Conservation (phyloP, 1,140 invertebrate species). For the Oncopodura yosiiana region DNA sequence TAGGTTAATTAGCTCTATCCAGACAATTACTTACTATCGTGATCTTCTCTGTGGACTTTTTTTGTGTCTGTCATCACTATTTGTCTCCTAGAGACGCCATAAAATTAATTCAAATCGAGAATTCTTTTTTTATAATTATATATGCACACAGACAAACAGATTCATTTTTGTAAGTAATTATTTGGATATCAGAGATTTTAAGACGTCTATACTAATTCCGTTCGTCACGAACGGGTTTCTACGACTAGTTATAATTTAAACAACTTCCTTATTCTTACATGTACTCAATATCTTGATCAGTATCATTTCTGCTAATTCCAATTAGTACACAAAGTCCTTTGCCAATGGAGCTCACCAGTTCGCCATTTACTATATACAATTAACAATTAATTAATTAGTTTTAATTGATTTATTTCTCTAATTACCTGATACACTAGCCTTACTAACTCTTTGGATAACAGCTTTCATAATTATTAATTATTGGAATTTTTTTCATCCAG, state of each 20-base stretch:
- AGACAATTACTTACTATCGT: too few species aligned
- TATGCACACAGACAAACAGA: too few species aligned
- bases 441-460: conserved; percentile 61
- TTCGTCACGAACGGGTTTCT: neutral
- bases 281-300: conserved; percentile 68
- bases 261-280: conserved; percentile 52
- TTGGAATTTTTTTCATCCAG: neutral
- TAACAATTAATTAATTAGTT: neutral
- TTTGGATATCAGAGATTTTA: too few species aligned
- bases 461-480: conserved; percentile 50
- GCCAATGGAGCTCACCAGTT: conserved; percentile 69
- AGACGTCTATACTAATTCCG: too few species aligned
- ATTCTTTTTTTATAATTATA: too few species aligned
- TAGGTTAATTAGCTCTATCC: too few species aligned
- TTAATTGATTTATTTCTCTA: neutral
- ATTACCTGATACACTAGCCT: conserved; percentile 61
- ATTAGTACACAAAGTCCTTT: conserved; percentile 76
- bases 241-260: neutral
- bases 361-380: conserved; percentile 58
- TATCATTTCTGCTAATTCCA: conserved; percentile 70
- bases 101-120: too few species aligned
- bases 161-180: too few species aligned
- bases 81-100: too few species aligned
- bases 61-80: too few species aligned
- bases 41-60: too few species aligned